A percentile compares a stretch with the other conserved stretches of the same genome.
Conservation (phyloP, 1,140 invertebrate genomes). For the Tyrophagus putrescentiae region DNA sequence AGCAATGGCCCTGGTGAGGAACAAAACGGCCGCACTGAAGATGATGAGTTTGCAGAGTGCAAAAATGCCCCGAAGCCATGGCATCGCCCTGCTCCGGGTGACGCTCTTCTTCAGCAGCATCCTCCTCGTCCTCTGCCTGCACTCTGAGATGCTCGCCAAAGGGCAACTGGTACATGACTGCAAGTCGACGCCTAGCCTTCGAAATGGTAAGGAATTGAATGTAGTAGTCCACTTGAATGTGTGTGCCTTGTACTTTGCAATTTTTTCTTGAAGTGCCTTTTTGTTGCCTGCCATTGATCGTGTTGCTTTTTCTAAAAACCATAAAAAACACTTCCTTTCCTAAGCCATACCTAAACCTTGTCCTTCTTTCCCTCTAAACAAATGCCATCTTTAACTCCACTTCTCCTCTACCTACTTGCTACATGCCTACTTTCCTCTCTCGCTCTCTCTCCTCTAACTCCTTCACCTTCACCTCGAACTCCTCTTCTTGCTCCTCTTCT, state of each 20-base stretch:
- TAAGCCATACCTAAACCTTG: too few relatives aligned
- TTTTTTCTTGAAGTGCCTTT: not conserved
- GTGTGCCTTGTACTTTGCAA: not conserved
- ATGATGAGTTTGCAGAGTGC: too few relatives aligned
- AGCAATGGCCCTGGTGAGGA: not conserved
- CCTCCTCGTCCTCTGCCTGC: not conserved
- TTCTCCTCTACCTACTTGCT: too few relatives aligned
- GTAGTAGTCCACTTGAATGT: not conserved
- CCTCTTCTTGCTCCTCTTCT: too few relatives aligned
- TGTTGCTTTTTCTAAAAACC: too few relatives aligned
- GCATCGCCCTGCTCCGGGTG: not conserved
- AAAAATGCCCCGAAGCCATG: too few relatives aligned
- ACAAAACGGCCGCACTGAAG: too few relatives aligned
- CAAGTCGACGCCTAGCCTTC: slow-evolving; percentile 3
- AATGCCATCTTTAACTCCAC: slow-evolving; percentile 2
- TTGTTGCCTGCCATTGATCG: too few relatives aligned
- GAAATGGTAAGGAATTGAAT: slow-evolving; percentile 6
- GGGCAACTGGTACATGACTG: slow-evolving; percentile 7
- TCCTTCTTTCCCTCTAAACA: not conserved
- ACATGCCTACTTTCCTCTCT: too few relatives aligned
- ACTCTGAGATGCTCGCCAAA: not conserved
- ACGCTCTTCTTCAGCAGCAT: not conserved
- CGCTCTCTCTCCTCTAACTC: not conserved
- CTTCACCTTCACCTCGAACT: too few relatives aligned
- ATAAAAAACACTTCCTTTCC: too few relatives aligned